These are phyloP conservation scores for Pseudochirops corinnae DNA, from an alignment of 2,797 vertebrate genomes.

Conservation along the genomic window DNA sequence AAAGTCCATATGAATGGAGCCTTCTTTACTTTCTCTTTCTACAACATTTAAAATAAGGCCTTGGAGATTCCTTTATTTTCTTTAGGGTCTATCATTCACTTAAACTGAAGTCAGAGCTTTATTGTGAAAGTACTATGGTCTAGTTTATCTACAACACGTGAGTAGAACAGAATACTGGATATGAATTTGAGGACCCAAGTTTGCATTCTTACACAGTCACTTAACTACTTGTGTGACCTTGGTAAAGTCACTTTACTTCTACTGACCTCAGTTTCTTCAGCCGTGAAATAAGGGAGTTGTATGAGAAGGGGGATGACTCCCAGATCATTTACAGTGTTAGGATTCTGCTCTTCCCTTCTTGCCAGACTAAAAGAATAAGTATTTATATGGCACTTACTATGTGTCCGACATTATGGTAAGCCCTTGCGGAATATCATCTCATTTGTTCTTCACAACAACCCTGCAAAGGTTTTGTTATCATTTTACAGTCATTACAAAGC, in stretches of 20 bases:
- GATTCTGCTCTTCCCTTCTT: not conserved
- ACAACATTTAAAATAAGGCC: not conserved
- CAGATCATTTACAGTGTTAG: not conserved
- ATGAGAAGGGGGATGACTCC: not conserved
- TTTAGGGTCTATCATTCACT: constrained; percentile 6
- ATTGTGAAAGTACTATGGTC: not conserved
- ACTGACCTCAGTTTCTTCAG: not conserved
- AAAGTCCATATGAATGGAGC: constrained; percentile 12
- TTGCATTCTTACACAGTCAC: not conserved
- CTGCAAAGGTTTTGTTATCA: not conserved
- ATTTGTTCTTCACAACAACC: not conserved
- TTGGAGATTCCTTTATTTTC: not conserved
- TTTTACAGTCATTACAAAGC: no score
- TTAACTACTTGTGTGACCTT: not conserved
- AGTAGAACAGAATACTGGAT: not conserved
- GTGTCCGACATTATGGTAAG: not conserved
- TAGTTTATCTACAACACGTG: not conserved
- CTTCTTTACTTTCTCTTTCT: not conserved
- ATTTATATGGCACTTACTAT: not conserved
- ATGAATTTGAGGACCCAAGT: not conserved
- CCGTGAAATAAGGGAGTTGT: not conserved
- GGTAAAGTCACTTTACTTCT: not conserved
- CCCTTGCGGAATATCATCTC: not conserved
- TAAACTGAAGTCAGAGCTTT: constrained; percentile 1
- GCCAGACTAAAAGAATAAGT: not conserved